Conservation (phyloP, 2,113 vertebrate species). For the Oostethus manadensis region DNA sequence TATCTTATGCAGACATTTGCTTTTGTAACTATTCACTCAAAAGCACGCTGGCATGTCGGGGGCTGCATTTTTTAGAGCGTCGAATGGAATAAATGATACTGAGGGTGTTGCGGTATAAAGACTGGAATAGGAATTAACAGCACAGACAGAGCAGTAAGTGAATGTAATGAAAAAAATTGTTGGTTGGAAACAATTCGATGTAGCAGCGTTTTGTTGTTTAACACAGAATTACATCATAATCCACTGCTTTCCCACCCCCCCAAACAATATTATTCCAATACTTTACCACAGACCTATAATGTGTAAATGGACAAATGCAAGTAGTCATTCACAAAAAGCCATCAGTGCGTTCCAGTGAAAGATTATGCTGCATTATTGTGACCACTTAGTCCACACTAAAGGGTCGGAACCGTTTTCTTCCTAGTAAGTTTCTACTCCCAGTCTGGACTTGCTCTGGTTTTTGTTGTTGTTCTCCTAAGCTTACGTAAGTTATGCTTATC, state of each 20-base stretch:
- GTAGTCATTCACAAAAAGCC: not conserved
- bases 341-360: not conserved
- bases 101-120: not conserved
- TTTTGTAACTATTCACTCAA: slow-evolving; percentile 15
- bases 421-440: not conserved
- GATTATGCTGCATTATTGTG: slow-evolving; percentile 8
- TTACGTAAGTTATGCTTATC: too few species aligned
- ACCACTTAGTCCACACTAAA: slow-evolving; percentile 6
- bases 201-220: not conserved
- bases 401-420: not conserved
- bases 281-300: not conserved
- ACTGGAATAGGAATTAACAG: not conserved
- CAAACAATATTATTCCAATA: not conserved
- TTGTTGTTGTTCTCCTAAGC: too few species aligned
- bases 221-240: not conserved
- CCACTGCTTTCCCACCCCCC: too few species aligned
- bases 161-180: not conserved
- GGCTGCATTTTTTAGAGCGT: slow-evolving; percentile 1
- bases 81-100: not conserved
- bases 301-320: not conserved
- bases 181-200: too few species aligned
- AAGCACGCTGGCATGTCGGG: not conserved
- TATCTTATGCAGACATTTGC: slow-evolving; percentile 18
- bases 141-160: not conserved
- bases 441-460: too few species aligned